Conservation (phyloP, 2,888 invertebrate genomes). For the Eupithecia subumbrata region DNA sequence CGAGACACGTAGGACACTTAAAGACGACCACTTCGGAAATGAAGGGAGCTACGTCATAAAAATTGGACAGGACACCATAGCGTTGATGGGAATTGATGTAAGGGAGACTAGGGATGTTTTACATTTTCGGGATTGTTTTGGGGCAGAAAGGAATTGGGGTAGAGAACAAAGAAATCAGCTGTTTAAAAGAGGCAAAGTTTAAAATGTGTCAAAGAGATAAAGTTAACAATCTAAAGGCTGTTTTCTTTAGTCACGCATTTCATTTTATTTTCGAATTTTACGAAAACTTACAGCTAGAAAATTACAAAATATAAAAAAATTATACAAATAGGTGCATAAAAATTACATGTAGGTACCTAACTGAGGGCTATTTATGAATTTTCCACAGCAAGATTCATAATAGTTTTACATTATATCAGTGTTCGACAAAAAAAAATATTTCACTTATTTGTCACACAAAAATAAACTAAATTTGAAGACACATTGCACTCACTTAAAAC, state of each 20-base stretch:
- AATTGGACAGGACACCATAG: conserved; percentile 74
- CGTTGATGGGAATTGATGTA: conserved; percentile 49
- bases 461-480: no score
- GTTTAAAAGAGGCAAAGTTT: not conserved
- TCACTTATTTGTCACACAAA: no score
- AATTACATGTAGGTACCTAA: no score
- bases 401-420: no score
- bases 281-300: no score
- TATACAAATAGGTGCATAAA: no score
- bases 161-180: not conserved
- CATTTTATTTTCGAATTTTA: no score
- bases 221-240: not conserved
- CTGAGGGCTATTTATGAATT: no score
- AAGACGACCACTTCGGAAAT: conserved; percentile 78
- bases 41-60: conserved; percentile 83
- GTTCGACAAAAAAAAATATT: no score
- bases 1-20: conserved; percentile 81
- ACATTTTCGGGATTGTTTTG: conserved; percentile 11
- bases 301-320: no score
- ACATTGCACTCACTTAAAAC: no score
- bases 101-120: conserved; percentile 7
- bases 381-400: no score
- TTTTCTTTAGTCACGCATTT: not conserved
- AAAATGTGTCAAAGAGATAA: not conserved
- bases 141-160: not conserved